Evolutionary conservation across 2,888 invertebrate genomes (phyloP).

Genomic region (Eurytoma adleriae): DNA sequence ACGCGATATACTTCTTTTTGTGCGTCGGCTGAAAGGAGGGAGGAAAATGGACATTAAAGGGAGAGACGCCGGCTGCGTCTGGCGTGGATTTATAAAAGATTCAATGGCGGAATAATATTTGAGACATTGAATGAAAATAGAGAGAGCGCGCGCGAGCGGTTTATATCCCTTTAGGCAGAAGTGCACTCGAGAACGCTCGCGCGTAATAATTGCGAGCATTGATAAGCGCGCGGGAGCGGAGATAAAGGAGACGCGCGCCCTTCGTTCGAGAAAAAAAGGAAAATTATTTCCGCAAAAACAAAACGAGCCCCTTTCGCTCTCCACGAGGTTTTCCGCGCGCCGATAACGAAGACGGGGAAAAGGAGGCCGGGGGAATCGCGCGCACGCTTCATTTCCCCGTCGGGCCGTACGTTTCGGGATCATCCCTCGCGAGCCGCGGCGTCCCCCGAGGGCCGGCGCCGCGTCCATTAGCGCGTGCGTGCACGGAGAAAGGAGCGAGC

Average conservation of each 20-base stretch:
- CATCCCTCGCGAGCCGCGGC: slow-evolving; percentile 62
- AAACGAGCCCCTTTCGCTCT: too few relatives aligned
- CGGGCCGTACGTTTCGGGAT: slow-evolving; percentile 72
- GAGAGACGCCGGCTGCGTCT: slow-evolving; percentile 13
- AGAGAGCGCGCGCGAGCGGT: slow-evolving; percentile 9
- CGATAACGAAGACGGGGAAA: slow-evolving; percentile 41
- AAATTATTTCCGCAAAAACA: not conserved
- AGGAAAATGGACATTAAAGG: slow-evolving; percentile 55
- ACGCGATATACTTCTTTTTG: slow-evolving; percentile 21
- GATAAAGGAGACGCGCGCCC: slow-evolving; percentile 13
- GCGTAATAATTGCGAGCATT: too few relatives aligned
- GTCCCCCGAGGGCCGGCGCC: slow-evolving; percentile 65
- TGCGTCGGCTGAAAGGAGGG: slow-evolving; percentile 2
- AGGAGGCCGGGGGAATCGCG: slow-evolving; percentile 26
- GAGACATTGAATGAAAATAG: slow-evolving; percentile 28
- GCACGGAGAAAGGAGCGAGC: slow-evolving; percentile 48
- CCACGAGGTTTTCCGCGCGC: slow-evolving; percentile 20
- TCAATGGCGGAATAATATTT: slow-evolving; percentile 42
- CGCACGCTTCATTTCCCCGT: slow-evolving; percentile 71
- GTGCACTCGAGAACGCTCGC: too few relatives aligned
- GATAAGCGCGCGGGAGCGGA: not conserved
- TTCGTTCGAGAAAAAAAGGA: slow-evolving; percentile 15
- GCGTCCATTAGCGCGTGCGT: slow-evolving; percentile 70
- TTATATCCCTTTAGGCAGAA: not conserved
- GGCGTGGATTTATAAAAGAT: slow-evolving; percentile 36